Evolutionary conservation across 2,888 invertebrate genomes (phyloP), one percentile per base, ranked within the genome.

Genomic region (Xestobium rufovillosum): DNA sequence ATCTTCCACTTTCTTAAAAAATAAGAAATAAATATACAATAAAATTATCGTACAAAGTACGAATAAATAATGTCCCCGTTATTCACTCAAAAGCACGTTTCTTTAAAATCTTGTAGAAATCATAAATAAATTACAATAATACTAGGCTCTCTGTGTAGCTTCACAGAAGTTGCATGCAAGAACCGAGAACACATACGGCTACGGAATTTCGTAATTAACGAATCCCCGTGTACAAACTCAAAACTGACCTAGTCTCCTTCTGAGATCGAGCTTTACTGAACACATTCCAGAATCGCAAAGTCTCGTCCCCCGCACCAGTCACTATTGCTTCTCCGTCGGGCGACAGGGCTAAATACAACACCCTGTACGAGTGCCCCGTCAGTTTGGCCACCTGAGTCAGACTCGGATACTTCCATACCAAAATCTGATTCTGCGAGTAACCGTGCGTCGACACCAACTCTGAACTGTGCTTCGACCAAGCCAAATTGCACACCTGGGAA

Each of bases 291-390:
- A 97, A 98, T 4, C 97, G 74, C 3, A 98, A 72, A 0, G 97
- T 98, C 63, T 97, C 97, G 66, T 97, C 97, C 0, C 97, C 97
- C 1, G 97, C 97, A 14, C 97, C 97, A 0, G 97, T 98, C 0
- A 98, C 97, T 47, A 98, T 97, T 2, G 96, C 92, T 63, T 97
- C 96, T 17, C 97, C 97, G 63, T 96, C 96, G 0, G 97, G 97
- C 3, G 95, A 96, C 65, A 97, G 78, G 0, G 97, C 96, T 52
- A 97, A 68, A 66, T 97, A 97, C 0, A 98, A 71, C 2, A 98
- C 97, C 48, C 97, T 73, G 65, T 90, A 94, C 14, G 94, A 91
- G 63, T 97, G 97, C 0, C 97, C 97, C 0, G 95, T 95, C 44
- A 97, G 69, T 63, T 96, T 96, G 28, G 96, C 96, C 43, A 97